Conservation (phyloP, 2,888 invertebrate species). For the Hanleya hanleyi region DNA sequence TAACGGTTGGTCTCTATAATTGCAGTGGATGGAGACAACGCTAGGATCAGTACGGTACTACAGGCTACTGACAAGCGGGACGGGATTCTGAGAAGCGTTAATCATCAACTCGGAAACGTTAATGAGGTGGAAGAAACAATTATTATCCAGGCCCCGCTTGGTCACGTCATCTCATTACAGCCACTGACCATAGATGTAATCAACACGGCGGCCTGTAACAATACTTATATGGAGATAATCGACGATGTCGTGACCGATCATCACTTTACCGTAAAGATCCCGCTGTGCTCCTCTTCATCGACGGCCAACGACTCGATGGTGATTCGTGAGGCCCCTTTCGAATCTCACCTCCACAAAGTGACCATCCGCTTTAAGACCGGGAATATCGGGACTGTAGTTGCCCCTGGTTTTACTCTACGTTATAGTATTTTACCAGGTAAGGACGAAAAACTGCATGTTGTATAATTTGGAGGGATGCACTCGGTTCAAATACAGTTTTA, state of each 20-base stretch:
- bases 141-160: neutral
- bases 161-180: neutral
- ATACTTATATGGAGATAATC: neutral
- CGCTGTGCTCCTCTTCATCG: neutral
- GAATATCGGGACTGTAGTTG: neutral
- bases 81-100: neutral
- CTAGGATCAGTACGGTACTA: neutral
- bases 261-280: neutral
- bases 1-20: too few relatives aligned
- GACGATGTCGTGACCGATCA: neutral
- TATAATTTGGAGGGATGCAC: too few relatives aligned
- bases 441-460: too few relatives aligned
- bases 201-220: neutral
- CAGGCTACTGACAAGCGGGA: neutral
- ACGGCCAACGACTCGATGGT: neutral
- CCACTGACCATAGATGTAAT: neutral
- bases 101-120: neutral
- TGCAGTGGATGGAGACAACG: neutral
- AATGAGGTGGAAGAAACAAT: neutral
- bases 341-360: neutral
- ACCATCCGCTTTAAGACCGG: neutral
- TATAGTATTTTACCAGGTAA: neutral
- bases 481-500: too few relatives aligned
- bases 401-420: slow-evolving; percentile 74
- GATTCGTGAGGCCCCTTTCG: neutral